Evolutionary conservation across 2,888 invertebrate genomes (phyloP), one percentile per base, ranked within the genome.

Genomic region (Deroplatys truncata): DNA sequence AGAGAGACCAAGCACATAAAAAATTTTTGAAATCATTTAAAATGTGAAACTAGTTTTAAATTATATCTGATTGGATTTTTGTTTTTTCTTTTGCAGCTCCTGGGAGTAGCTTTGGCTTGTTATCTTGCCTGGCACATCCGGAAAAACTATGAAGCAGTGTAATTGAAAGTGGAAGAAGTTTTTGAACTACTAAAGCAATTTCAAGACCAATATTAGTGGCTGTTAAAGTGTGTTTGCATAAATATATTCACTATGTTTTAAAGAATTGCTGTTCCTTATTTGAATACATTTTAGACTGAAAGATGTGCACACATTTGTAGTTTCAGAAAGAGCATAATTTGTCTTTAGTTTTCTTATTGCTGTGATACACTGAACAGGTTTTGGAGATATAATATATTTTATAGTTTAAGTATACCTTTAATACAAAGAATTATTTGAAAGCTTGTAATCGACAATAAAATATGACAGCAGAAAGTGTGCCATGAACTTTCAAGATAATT

Each of bases 21-120:
- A n/a, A n/a, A 43, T 43, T 43, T 43, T 13, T 43, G 43, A 0
- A 43, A 1, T 43, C 13, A 43, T 43, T 13, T 43, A 43, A 43
- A 13, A 43, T 43, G 35, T 35, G 35, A 35, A 35, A 8, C 43
- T 43, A 43, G 43, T 72, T 72, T 25, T 20, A 72, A 20, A 20
- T 72, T 20, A 72, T 25, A 72, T 72, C 25, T 72, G 20, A 72
- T 72, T 72, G 28, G 13, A 84, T 28, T 88, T 84, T n/a, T n/a
- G 2, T 56, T 85, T 35, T 31, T 90, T 91, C 91, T 90, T 91
- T 95, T 94, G 88, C 94, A 97, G 97, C 94, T 98, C 85, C 95
- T 98, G 92, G 98, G 98, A 91, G 97, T 98, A 88, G 95, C 98
- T 91, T 98, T 98, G 93, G 97, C 98, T 2, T 97, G 97, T 93